These are phyloP conservation scores for Leptopilina boulardi DNA, from an alignment of 1,140 invertebrate species.

Conservation along the genomic window DNA sequence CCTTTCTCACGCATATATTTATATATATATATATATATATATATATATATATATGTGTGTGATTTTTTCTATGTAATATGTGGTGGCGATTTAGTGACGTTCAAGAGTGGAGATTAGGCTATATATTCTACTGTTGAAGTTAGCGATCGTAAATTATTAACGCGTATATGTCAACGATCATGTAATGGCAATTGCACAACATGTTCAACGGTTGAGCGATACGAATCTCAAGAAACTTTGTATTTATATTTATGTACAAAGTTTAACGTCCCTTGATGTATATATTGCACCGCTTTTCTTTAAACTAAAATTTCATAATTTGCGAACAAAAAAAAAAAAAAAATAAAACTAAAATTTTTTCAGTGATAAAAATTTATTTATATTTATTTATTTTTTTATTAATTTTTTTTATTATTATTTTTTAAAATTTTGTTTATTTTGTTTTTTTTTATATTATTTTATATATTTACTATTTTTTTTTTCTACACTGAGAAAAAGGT, in stretches of 20 bases:
- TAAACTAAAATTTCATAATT: too few relatives aligned
- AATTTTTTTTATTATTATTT: too few relatives aligned
- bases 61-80: background rate
- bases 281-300: background rate
- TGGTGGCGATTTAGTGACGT: slow-evolving; percentile 4
- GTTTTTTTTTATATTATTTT: too few relatives aligned
- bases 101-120: slow-evolving; percentile 14
- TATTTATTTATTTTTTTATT: too few relatives aligned
- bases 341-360: too few relatives aligned
- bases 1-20: background rate
- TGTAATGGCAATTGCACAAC: slow-evolving; percentile 30
- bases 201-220: background rate
- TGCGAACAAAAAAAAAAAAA: too few relatives aligned
- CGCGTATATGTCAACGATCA: slow-evolving; percentile 16
- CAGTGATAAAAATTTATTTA: too few relatives aligned
- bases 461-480: too few relatives aligned
- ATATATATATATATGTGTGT: too few relatives aligned
- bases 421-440: too few relatives aligned
- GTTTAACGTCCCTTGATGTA: background rate
- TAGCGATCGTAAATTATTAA: slow-evolving; percentile 25
- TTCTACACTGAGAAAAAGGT: too few relatives aligned
- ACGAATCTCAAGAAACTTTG: slow-evolving; percentile 25
- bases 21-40: too few relatives aligned
- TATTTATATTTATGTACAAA: slow-evolving; percentile 13
- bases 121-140: slow-evolving; percentile 4